phyloP scores from a whole-genome alignment of 2,113 vertebrate species.

The Neodon shergylaensis region DNA sequence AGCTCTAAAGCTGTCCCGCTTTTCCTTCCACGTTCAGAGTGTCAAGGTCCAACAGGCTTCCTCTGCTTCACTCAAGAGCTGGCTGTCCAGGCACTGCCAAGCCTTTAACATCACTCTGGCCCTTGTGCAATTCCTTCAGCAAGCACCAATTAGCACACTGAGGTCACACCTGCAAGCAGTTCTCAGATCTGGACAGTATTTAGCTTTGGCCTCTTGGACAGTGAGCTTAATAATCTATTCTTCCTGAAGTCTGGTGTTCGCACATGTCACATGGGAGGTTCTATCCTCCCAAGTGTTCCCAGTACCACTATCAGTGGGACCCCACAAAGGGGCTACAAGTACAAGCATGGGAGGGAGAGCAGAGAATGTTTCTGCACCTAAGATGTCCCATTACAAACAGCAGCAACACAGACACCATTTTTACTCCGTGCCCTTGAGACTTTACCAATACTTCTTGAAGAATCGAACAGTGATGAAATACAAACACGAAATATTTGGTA shows the following conservation, averaged over 20 bases:
- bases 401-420: neutral
- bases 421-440: neutral
- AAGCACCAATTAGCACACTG: neutral
- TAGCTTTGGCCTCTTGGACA: neutral
- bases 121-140: neutral
- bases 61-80: too few relatives aligned
- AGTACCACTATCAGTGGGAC: neutral
- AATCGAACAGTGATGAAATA: accelerated
- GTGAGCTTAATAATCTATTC: too few relatives aligned
- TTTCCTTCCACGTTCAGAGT: neutral
- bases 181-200: neutral
- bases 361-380: neutral
- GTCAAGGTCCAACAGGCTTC: neutral
- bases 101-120: neutral
- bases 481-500: neutral
- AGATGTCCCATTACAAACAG: neutral
- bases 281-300: neutral
- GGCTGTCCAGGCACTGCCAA: neutral
- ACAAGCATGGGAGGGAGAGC: neutral
- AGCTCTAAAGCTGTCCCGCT: neutral
- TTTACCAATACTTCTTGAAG: neutral
- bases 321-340: neutral
- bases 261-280: neutral
- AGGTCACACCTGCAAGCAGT: neutral
- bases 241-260: too few relatives aligned